These are phyloP conservation scores for Microcebus ravelobensis DNA, from an alignment of 2,113 vertebrate species.

Conservation along the genomic window DNA sequence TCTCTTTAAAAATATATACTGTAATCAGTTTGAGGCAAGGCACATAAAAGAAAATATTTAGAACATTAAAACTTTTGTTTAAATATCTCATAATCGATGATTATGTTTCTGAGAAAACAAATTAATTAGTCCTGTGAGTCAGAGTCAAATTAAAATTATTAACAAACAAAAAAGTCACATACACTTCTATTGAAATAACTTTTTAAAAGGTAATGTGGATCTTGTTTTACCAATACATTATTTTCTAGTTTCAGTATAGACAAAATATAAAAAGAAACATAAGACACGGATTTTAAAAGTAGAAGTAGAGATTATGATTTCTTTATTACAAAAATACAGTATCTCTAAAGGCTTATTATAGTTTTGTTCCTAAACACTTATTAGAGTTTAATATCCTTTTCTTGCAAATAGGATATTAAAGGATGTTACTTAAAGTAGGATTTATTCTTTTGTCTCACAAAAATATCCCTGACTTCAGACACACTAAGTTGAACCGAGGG, in stretches of 20 bases:
- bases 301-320: background rate
- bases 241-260: background rate
- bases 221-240: background rate
- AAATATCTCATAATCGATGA: slow-evolving; percentile 26
- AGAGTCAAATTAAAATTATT: slow-evolving; percentile 8
- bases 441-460: background rate
- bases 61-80: slow-evolving; percentile 47
- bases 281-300: background rate
- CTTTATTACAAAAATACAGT: background rate
- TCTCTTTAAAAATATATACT: background rate
- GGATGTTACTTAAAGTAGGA: background rate
- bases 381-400: background rate
- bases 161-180: slow-evolving; percentile 6
- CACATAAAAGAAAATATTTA: background rate
- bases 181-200: background rate
- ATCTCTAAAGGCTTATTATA: background rate
- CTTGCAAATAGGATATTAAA: background rate
- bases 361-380: background rate
- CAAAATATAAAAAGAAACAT: background rate
- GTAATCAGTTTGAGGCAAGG: background rate
- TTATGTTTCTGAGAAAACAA: background rate
- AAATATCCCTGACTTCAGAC: background rate
- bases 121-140: background rate
- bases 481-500: background rate
- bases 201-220: background rate